These are phyloP conservation scores for Trichosurus vulpecula DNA, from an alignment of 2,797 vertebrate genomes.

Conservation along the genomic window DNA sequence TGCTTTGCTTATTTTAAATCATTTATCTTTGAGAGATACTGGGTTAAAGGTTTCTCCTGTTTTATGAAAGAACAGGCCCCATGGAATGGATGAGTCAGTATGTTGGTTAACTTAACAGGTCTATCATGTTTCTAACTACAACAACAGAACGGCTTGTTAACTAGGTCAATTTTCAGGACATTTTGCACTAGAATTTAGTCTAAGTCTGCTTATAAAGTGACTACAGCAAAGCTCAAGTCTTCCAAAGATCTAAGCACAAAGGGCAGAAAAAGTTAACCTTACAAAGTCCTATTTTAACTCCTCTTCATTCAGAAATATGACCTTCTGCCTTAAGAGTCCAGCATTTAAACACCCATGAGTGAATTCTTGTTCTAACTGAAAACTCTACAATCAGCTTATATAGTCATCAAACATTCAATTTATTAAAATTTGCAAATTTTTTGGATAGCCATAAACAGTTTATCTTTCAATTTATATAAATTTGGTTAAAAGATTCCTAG, in stretches of 20 bases:
- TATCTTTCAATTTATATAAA: neutral
- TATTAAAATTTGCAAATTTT: slow-evolving; percentile 12
- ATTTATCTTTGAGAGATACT: neutral
- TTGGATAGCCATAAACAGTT: neutral
- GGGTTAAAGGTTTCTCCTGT: neutral
- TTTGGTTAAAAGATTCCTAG: neutral
- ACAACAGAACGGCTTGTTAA: slow-evolving; percentile 42
- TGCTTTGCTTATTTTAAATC: slow-evolving; percentile 17
- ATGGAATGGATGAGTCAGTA: slow-evolving; percentile 42
- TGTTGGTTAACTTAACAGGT: slow-evolving; percentile 41
- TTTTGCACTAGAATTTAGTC: slow-evolving; percentile 21
- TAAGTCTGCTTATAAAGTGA: neutral
- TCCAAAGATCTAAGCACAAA: slow-evolving; percentile 4
- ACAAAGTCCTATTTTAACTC: neutral
- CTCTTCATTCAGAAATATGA: slow-evolving; percentile 26
- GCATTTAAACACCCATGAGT: neutral
- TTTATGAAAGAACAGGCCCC: slow-evolving; percentile 18
- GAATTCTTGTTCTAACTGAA: neutral
- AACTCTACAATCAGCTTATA: slow-evolving; percentile 32
- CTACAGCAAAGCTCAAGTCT: neutral
- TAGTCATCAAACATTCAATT: neutral
- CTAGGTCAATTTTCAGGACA: slow-evolving; percentile 47
- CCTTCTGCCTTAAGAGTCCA: neutral
- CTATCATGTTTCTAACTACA: slow-evolving; percentile 17
- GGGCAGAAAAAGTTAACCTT: neutral